Conservation (phyloP, 2,797 vertebrate genomes). For the Sebastes itinus region DNA sequence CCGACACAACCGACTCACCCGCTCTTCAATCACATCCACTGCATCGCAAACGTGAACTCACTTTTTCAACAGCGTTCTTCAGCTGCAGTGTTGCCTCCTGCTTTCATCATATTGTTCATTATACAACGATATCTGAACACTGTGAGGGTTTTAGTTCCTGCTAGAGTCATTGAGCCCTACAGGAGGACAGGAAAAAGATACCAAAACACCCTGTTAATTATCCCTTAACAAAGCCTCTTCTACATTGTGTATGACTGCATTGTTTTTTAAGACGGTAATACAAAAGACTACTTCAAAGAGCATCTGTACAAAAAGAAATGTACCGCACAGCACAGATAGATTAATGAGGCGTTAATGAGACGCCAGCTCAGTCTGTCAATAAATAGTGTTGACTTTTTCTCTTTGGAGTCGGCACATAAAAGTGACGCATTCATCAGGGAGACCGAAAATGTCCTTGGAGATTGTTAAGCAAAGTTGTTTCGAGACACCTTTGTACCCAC, state of each 20-base stretch:
- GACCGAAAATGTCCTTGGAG: not conserved
- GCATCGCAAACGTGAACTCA: not conserved
- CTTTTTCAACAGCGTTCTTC: not conserved
- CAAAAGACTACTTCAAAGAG: not conserved
- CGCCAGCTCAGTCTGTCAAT: constrained; percentile 17
- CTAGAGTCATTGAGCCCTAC: not conserved
- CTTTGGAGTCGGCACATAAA: not conserved
- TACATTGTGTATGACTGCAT: not conserved
- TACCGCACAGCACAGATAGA: constrained; percentile 9
- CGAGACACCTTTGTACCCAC: constrained; percentile 3
- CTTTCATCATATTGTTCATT: constrained; percentile 8
- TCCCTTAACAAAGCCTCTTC: not conserved
- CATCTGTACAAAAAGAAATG: constrained; percentile 1
- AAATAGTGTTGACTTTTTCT: constrained; percentile 32
- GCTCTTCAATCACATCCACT: not conserved
- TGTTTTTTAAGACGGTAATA: not conserved
- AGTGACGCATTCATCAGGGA: constrained; percentile 3
- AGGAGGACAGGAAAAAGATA: not conserved
- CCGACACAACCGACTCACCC: not conserved
- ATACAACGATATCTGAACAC: not conserved
- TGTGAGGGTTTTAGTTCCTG: not conserved
- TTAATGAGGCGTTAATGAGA: not conserved
- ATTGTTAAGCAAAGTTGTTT: not conserved
- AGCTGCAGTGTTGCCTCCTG: not conserved
- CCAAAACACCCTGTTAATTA: constrained; percentile 2